These are phyloP conservation scores for Galago senegalensis DNA, from an alignment of 2,797 vertebrate species.

Conservation along the genomic window DNA sequence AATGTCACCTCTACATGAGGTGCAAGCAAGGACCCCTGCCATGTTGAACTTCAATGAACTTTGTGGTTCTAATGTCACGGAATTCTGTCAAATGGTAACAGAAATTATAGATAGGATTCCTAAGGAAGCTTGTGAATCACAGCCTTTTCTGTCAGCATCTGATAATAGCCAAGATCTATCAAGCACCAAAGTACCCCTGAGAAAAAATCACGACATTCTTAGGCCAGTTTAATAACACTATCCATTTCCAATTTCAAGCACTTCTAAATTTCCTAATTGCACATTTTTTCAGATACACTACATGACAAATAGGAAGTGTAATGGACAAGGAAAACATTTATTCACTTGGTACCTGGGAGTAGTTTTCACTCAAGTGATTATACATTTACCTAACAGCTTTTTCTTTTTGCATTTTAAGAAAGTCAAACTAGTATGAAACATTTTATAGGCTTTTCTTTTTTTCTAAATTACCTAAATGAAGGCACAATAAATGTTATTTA, in stretches of 20 bases:
- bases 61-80: slow-evolving; percentile 86
- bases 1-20: slow-evolving; percentile 87
- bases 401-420: slow-evolving; percentile 79
- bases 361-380: slow-evolving; percentile 78
- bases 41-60: slow-evolving; percentile 89
- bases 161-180: slow-evolving; percentile 88
- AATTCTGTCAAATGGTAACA: slow-evolving; percentile 89
- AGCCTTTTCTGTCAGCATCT: slow-evolving; percentile 88
- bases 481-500: slow-evolving; percentile 78
- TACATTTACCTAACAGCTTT: slow-evolving; percentile 84
- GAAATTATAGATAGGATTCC: slow-evolving; percentile 89
- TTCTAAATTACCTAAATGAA: slow-evolving; percentile 72
- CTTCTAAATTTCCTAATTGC: slow-evolving; percentile 86
- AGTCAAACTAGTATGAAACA: slow-evolving; percentile 80
- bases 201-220: slow-evolving; percentile 86
- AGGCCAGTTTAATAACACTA: slow-evolving; percentile 85
- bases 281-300: slow-evolving; percentile 78
- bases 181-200: slow-evolving; percentile 83
- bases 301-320: slow-evolving; percentile 77
- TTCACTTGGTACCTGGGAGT: slow-evolving; percentile 79
- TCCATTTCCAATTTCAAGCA: slow-evolving; percentile 86
- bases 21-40: slow-evolving; percentile 81
- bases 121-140: slow-evolving; percentile 88
- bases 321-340: slow-evolving; percentile 68
- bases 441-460: slow-evolving; percentile 84